Evolutionary conservation across 2,888 invertebrate genomes (phyloP).

Genomic region (Aporophyla nigra): DNA sequence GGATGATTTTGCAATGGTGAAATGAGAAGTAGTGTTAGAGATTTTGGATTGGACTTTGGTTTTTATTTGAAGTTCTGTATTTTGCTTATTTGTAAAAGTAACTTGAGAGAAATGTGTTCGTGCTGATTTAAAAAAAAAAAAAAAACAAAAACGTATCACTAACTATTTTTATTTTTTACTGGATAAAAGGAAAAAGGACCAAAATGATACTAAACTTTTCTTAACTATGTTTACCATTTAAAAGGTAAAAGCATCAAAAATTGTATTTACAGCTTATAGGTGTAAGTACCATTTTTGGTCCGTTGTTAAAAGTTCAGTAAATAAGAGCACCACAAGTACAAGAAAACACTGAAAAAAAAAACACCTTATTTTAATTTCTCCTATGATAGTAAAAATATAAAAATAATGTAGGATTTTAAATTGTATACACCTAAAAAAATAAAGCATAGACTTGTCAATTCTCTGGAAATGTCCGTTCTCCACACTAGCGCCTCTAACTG

Average conservation of each 20-base stretch:
- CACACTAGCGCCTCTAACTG: conserved; percentile 18
- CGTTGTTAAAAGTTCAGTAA: background rate
- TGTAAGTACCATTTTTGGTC: background rate
- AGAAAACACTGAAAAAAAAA: background rate
- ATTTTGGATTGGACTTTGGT: background rate
- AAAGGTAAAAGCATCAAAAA: too few species aligned
- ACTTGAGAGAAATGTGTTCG: too few species aligned
- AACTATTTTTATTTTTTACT: too few species aligned
- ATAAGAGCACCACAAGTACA: background rate
- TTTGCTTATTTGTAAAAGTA: background rate
- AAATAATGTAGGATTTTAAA: too few species aligned
- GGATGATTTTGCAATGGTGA: conserved; percentile 19
- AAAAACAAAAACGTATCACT: background rate
- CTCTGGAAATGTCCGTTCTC: background rate
- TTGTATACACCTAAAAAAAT: background rate
- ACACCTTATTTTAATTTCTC: background rate
- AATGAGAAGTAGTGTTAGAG: conserved; percentile 42
- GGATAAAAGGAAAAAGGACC: too few species aligned
- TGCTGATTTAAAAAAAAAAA: conserved; percentile 1
- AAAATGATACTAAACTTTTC: too few species aligned
- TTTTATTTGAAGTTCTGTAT: background rate
- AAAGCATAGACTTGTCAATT: background rate
- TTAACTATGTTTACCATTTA: too few species aligned
- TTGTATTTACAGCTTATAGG: background rate
- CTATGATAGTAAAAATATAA: too few species aligned